phyloP scores from a whole-genome alignment of 2,888 invertebrate species.

The Ctenicera cuprea region DNA sequence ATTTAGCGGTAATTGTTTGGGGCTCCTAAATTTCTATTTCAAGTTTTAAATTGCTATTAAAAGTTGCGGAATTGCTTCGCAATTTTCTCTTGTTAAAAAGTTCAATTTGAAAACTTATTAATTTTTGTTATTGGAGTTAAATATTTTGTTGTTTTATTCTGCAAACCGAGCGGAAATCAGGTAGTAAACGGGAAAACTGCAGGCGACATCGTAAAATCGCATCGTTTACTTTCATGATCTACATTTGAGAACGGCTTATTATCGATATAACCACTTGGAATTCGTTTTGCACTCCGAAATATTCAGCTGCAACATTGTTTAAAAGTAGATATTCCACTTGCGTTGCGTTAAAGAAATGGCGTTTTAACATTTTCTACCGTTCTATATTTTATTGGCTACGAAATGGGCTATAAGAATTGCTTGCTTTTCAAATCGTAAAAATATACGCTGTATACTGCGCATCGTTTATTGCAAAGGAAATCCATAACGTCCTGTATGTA shows the following conservation, averaged over 20 bases:
- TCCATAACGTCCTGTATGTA: background rate
- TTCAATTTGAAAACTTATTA: slow-evolving; percentile 13
- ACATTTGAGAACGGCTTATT: slow-evolving; percentile 9
- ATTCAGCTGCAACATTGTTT: slow-evolving; percentile 32
- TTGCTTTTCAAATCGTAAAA: slow-evolving; percentile 23
- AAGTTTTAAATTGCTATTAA: slow-evolving; percentile 28
- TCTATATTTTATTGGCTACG: slow-evolving; percentile 24
- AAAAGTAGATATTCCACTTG: slow-evolving; percentile 14
- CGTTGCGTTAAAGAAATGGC: slow-evolving; percentile 22
- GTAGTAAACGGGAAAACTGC: slow-evolving; percentile 12
- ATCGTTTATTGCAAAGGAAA: background rate
- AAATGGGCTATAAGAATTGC: slow-evolving; percentile 29
- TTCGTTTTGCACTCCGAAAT: slow-evolving; percentile 10
- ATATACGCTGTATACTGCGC: slow-evolving; percentile 21
- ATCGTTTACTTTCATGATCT: slow-evolving; percentile 20
- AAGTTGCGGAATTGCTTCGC: slow-evolving; percentile 14
- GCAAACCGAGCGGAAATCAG: background rate
- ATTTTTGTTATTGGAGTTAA: background rate
- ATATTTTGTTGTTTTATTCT: background rate
- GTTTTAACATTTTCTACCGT: slow-evolving; percentile 22
- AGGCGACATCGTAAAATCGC: slow-evolving; percentile 18
- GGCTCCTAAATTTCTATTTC: slow-evolving; percentile 24
- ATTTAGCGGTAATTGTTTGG: slow-evolving; percentile 23
- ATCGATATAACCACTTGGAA: slow-evolving; percentile 11
- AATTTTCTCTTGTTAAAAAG: background rate